Percentiles rank a stretch among this genome's conserved stretches.
These are phyloP conservation scores for Drosophila flavopinicola DNA, from an alignment of 2,888 invertebrate genomes.

Conservation along the genomic window DNA sequence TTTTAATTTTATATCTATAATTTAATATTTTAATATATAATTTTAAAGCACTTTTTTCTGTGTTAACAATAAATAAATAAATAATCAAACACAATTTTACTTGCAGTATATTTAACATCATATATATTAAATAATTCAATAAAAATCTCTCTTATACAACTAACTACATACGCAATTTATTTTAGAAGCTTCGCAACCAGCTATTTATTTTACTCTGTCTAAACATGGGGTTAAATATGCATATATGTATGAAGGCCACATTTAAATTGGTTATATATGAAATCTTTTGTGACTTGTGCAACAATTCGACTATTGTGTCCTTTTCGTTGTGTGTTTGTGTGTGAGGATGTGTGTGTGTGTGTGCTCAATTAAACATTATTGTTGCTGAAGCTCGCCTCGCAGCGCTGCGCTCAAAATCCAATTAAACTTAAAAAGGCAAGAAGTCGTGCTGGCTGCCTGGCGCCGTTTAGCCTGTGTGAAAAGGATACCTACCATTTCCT, in stretches of 20 bases:
- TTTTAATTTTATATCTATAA: too few species aligned
- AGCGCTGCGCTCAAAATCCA: conserved; percentile 63
- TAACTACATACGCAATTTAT: conserved; percentile 5
- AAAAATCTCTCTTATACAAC: too few species aligned
- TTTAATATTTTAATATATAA: too few species aligned
- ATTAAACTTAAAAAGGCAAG: conserved; percentile 70
- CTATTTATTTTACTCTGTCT: not conserved
- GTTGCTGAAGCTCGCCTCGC: conserved; percentile 37
- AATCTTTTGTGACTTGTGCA: conserved; percentile 14
- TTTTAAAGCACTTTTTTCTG: too few species aligned
- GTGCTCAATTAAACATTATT: conserved; percentile 57
- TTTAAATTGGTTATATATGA: conserved; percentile 11
- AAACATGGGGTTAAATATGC: conserved; percentile 2
- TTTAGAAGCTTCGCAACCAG: not conserved
- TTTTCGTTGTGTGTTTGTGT: not conserved
- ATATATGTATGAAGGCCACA: not conserved
- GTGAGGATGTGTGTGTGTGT: conserved; percentile 34
- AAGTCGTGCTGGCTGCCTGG: conserved; percentile 31
- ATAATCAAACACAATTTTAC: too few species aligned
- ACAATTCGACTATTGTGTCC: conserved; percentile 21
- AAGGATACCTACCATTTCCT: conserved; percentile 44
- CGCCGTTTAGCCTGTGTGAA: conserved; percentile 21
- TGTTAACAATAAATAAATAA: too few species aligned
- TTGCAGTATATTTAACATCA: too few species aligned
- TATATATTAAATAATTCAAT: too few species aligned